Evolutionary conservation across 2,797 vertebrate genomes (phyloP).

Genomic region (Rhinophrynus dorsalis): DNA sequence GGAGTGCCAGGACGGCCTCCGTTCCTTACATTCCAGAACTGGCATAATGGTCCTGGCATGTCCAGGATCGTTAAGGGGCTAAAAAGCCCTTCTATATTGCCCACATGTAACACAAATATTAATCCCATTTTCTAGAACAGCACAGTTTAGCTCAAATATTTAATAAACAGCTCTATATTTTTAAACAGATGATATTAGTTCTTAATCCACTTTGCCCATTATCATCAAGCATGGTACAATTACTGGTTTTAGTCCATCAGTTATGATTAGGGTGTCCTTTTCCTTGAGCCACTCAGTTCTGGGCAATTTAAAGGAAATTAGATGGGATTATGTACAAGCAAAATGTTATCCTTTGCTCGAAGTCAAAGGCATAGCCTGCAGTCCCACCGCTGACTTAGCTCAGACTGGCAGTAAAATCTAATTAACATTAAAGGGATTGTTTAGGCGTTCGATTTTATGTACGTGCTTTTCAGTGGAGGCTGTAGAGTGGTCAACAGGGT

Average conservation of each 20-base stretch:
- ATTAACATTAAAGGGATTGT: constrained; percentile 61
- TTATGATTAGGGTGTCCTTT: constrained; percentile 21
- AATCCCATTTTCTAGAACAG: too few relatives aligned
- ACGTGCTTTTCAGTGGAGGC: neutral
- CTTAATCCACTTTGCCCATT: neutral
- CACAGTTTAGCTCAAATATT: too few relatives aligned
- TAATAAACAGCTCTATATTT: too few relatives aligned
- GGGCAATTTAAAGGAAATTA: constrained; percentile 60
- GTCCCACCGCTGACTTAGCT: constrained; percentile 53
- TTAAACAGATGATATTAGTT: too few relatives aligned
- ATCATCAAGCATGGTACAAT: constrained; percentile 5
- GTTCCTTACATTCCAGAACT: too few relatives aligned
- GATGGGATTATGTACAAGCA: constrained; percentile 56
- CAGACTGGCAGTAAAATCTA: constrained; percentile 57
- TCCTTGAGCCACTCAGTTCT: neutral
- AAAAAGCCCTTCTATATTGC: too few relatives aligned
- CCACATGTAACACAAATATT: too few relatives aligned
- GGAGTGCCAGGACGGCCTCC: too few relatives aligned
- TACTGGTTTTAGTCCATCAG: constrained; percentile 13
- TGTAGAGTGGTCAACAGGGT: neutral
- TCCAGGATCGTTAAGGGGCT: too few relatives aligned
- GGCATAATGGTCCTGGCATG: too few relatives aligned
- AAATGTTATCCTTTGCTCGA: constrained; percentile 62
- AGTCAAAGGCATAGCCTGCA: constrained; percentile 58
- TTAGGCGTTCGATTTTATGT: constrained; percentile 55